These are phyloP conservation scores for Halocaridina rubra DNA, from an alignment of 2,888 invertebrate species.

Conservation along the genomic window DNA sequence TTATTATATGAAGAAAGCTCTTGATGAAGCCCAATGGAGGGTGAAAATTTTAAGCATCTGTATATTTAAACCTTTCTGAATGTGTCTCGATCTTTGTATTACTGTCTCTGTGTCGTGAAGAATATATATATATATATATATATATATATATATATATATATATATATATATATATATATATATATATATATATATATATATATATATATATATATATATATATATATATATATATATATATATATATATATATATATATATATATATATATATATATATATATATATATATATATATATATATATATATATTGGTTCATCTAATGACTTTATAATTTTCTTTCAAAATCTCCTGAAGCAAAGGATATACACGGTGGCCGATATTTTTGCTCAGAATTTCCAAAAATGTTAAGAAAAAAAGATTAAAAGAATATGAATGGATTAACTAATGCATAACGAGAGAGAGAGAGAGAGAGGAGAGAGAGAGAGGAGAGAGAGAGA, in stretches of 20 bases:
- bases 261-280: slow-evolving; percentile 29
- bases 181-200: neutral
- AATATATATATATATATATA: too few species aligned
- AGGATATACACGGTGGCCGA: neutral
- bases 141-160: neutral
- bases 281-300: slow-evolving; percentile 25
- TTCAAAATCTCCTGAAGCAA: neutral
- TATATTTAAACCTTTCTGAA: too few species aligned
- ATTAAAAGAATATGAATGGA: neutral
- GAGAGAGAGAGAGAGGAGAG: neutral
- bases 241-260: slow-evolving; percentile 31
- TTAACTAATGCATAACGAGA: too few species aligned
- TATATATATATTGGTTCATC: neutral
- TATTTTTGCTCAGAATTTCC: neutral
- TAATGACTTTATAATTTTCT: neutral
- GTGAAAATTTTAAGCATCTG: too few species aligned
- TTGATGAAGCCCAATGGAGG: too few species aligned
- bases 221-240: slow-evolving; percentile 24
- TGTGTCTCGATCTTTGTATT: too few species aligned
- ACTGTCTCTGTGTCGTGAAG: too few species aligned
- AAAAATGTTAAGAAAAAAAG: neutral
- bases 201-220: slow-evolving; percentile 17
- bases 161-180: neutral
- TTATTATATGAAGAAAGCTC: too few species aligned
- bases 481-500: neutral